Base-by-base conservation (phyloP, 2,797 vertebrate genomes). In the Tympanoctomys barrerae region DNA sequence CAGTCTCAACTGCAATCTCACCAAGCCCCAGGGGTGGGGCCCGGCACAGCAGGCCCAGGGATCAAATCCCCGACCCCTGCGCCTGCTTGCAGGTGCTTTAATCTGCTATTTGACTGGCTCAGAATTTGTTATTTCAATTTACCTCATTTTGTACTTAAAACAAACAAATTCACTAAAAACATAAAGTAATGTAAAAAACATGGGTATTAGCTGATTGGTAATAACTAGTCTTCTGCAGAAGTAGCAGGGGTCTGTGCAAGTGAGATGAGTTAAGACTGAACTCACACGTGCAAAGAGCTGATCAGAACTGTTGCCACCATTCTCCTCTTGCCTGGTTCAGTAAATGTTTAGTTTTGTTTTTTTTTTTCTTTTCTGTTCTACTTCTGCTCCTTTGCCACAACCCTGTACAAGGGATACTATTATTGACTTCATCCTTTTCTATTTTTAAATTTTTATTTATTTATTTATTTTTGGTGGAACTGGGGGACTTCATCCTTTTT, bases 121-220 rank as follows among this genome's bases (percentile, higher is more conserved):
- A 91, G 66, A 89, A 84, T 87, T 36, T 81, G 22, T 79, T 90
- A 87, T 71, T 90, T 88, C 64, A 89, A 61, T 39, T 81, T 82
- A 92, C 4, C 68, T 87, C 31, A 88, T 39, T 75, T 66, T 71
- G 21, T 54, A 70, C 71, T 97, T 70, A 84, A 79, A 79, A 87
- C 31, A 54, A 79, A 62, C n/a, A 75, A 46, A 18, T 19, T 14
- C 13, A 62, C 54, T 42, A 82, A 42, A 62, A 89, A 42, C 31
- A 70, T 24, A 80, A 87, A 49, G 11, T 77, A 78, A 18, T 28
- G n/a, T 12, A 57, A 64, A 70, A 79, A 52, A 71, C 42, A 77
- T 31, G 73, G 73, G 42, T 71, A 61, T 70, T 68, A 78, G 54
- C 42, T 85, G 52, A 71, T n/a, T 36, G 78, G 54, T 71, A 71